Percentiles rank a stretch among this genome's conserved stretches.
Evolutionary conservation across 2,888 invertebrate species (phyloP).

Genomic region (Helicoverpa assulta): DNA sequence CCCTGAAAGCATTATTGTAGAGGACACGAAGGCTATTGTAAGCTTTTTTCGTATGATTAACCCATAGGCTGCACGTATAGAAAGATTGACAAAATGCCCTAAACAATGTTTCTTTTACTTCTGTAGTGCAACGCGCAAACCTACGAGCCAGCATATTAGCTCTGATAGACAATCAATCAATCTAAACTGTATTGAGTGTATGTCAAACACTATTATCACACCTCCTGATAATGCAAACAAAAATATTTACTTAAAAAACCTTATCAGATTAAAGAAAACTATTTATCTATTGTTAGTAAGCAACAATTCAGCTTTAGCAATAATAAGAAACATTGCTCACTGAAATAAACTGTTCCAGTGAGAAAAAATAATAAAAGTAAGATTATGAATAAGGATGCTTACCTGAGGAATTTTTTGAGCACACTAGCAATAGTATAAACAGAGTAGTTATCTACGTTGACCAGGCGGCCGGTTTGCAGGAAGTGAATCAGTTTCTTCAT

Average conservation of each 20-base stretch:
- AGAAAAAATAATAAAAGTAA: background rate
- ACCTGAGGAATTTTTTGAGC: conserved; percentile 97
- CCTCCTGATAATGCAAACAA: conserved; percentile 35
- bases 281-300: conserved; percentile 21
- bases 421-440: conserved; percentile 99
- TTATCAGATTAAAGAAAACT: conserved; percentile 40
- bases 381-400: conserved; percentile 34
- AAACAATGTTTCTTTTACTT: too few relatives aligned
- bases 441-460: conserved; percentile 98
- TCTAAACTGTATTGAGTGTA: conserved; percentile 17
- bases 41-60: too few relatives aligned
- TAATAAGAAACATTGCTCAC: background rate
- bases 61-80: too few relatives aligned
- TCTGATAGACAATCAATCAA: too few relatives aligned
- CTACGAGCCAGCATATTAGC: too few relatives aligned
- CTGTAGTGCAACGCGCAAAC: too few relatives aligned
- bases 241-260: conserved; percentile 47
- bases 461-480: conserved; percentile 96
- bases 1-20: too few relatives aligned
- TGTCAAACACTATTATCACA: conserved; percentile 31
- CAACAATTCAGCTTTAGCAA: background rate
- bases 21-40: too few relatives aligned
- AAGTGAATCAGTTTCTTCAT: conserved; percentile 98
- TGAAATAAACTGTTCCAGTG: background rate
- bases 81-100: too few relatives aligned